phyloP scores from a whole-genome alignment of 2,888 invertebrate genomes.

The Macrophya annulata region DNA sequence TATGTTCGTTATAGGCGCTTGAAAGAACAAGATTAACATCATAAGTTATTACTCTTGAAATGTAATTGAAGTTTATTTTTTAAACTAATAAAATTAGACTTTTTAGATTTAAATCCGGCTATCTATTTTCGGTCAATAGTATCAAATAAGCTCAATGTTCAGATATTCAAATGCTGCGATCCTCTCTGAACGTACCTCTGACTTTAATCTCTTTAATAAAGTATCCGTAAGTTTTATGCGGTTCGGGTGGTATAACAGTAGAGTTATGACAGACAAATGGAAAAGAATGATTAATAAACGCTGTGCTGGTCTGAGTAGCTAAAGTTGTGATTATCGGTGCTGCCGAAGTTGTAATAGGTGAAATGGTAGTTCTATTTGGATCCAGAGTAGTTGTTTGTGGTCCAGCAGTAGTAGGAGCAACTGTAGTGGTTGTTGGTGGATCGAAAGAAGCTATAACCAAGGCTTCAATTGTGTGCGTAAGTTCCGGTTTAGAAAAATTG shows the following conservation, averaged over 20 bases:
- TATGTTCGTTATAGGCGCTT: slow-evolving; percentile 86
- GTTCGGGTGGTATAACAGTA: slow-evolving; percentile 84
- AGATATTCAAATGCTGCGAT: not conserved
- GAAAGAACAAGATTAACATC: slow-evolving; percentile 4
- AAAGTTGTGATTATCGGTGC: slow-evolving; percentile 55
- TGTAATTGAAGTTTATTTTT: no score
- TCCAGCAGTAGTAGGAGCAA: slow-evolving; percentile 73
- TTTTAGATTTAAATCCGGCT: not conserved
- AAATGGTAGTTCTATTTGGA: slow-evolving; percentile 69
- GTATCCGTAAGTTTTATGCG: slow-evolving; percentile 87
- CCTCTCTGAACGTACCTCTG: slow-evolving; percentile 82
- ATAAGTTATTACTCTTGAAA: not conserved
- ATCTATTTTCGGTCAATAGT: not conserved
- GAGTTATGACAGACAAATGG: slow-evolving; percentile 83
- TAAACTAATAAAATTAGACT: no score
- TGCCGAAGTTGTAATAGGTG: slow-evolving; percentile 62
- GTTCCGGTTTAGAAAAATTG: slow-evolving; percentile 84
- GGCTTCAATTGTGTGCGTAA: slow-evolving; percentile 85
- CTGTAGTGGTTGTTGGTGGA: slow-evolving; percentile 78
- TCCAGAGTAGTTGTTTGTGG: slow-evolving; percentile 67
- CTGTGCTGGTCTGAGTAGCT: slow-evolving; percentile 57
- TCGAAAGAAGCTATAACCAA: slow-evolving; percentile 87
- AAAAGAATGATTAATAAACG: slow-evolving; percentile 73
- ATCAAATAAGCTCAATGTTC: not conserved
- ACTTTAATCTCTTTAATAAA: slow-evolving; percentile 85